phyloP scores from a whole-genome alignment of 2,888 invertebrate species.

The Leptopilina syphax region DNA sequence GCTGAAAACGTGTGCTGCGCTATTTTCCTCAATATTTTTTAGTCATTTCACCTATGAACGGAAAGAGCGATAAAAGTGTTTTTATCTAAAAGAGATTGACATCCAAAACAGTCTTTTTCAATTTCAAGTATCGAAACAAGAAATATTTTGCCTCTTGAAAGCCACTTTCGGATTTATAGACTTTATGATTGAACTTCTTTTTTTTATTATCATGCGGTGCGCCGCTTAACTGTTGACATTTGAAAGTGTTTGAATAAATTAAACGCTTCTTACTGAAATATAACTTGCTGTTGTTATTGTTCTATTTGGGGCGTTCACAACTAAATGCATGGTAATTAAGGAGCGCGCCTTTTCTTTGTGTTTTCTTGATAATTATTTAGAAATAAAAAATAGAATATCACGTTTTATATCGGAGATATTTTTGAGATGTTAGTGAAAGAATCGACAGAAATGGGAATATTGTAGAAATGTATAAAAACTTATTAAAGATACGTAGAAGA shows the following conservation, averaged over 20 bases:
- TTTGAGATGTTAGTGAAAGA: too few relatives aligned
- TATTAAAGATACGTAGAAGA: too few relatives aligned
- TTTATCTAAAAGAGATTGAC: conserved; percentile 24
- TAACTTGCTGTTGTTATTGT: too few relatives aligned
- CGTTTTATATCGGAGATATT: too few relatives aligned
- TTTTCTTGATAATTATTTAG: too few relatives aligned
- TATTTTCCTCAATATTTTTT: conserved; percentile 26
- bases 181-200: background rate
- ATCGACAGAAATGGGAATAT: too few relatives aligned
- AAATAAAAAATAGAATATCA: too few relatives aligned
- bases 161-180: conserved; percentile 14
- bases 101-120: conserved; percentile 34
- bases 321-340: too few relatives aligned
- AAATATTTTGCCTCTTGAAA: conserved; percentile 26
- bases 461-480: too few relatives aligned
- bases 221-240: background rate
- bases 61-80: conserved; percentile 17
- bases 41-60: conserved; percentile 5
- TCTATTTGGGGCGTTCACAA: too few relatives aligned
- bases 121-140: conserved; percentile 27
- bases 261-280: too few relatives aligned
- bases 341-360: too few relatives aligned
- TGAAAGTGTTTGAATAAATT: background rate
- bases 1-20: conserved; percentile 3
- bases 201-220: background rate